These are phyloP conservation scores for Coleophora flavipennella DNA, from an alignment of 2,888 invertebrate species.

Conservation along the genomic window DNA sequence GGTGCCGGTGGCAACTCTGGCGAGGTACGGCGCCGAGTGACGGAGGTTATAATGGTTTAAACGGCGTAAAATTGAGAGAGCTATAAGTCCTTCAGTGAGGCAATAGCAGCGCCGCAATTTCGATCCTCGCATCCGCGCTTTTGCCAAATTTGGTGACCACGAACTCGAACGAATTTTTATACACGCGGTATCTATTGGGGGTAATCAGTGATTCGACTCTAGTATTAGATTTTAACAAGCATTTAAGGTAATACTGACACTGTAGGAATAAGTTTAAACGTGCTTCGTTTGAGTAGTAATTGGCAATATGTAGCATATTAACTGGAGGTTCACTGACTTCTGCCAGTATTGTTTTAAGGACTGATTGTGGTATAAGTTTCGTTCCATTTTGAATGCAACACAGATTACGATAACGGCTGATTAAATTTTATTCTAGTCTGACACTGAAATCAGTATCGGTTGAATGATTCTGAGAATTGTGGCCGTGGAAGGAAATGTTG, in stretches of 20 bases:
- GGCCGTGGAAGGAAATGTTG: too few species aligned
- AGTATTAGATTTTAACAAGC: conserved; percentile 53
- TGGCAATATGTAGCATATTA: conserved; percentile 31
- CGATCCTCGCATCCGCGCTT: too few species aligned
- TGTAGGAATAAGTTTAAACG: conserved; percentile 39
- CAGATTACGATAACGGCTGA: conserved; percentile 10
- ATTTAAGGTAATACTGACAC: conserved; percentile 53
- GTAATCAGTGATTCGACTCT: too few species aligned
- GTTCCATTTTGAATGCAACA: conserved; percentile 20
- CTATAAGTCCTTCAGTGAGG: too few species aligned
- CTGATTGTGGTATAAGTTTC: conserved; percentile 23
- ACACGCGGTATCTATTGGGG: too few species aligned
- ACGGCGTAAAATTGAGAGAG: too few species aligned
- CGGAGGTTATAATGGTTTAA: too few species aligned
- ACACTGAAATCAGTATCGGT: conserved; percentile 32
- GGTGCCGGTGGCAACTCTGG: too few species aligned
- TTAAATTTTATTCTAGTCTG: conserved; percentile 47
- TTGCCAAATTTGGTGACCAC: too few species aligned
- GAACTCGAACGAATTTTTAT: too few species aligned
- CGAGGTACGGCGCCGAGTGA: too few species aligned
- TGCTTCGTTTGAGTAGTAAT: conserved; percentile 39
- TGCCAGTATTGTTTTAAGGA: conserved; percentile 59
- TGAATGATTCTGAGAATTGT: conserved; percentile 22
- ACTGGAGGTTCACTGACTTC: conserved; percentile 37
- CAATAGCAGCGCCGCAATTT: too few species aligned